Percentiles rank a stretch among this genome's conserved stretches.
phyloP scores from a whole-genome alignment of 2,888 invertebrate genomes.

The Cantharis rufa region DNA sequence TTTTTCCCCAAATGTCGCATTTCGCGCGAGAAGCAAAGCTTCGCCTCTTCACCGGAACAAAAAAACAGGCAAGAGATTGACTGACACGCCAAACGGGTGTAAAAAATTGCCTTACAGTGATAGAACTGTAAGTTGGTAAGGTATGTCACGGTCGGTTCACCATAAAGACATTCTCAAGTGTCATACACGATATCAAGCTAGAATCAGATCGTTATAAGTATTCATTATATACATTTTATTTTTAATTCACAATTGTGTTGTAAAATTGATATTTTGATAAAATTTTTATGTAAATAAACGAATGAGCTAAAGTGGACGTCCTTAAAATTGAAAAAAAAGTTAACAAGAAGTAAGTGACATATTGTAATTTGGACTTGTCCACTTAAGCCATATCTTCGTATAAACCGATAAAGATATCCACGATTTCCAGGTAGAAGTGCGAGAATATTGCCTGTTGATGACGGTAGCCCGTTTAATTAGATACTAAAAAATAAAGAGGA shows the following conservation, averaged over 20 bases:
- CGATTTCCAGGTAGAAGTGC: not conserved
- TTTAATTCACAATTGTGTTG: not conserved
- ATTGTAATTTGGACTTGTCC: constrained; percentile 2
- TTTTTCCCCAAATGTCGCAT: not conserved
- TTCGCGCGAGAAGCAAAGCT: not conserved
- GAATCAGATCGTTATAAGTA: constrained; percentile 22
- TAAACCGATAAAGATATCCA: not conserved
- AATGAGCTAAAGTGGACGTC: not conserved
- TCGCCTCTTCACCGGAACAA: not conserved
- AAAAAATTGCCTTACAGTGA: constrained; percentile 11
- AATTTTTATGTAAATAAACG: not conserved
- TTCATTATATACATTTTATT: constrained; percentile 12
- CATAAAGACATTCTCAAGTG: constrained; percentile 39
- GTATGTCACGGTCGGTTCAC: constrained; percentile 37
- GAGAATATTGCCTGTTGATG: not conserved
- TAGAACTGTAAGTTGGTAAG: constrained; percentile 27
- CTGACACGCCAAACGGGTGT: not conserved
- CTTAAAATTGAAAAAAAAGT: not conserved
- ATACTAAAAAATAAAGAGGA: not conserved
- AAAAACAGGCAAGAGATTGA: not conserved
- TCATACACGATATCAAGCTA: constrained; percentile 33
- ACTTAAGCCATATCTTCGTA: not conserved
- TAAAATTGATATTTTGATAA: not conserved
- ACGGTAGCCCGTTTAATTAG: not conserved
- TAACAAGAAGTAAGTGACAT: not conserved